Evolutionary conservation across 2,797 vertebrate genomes (phyloP).

Genomic region (Moxostoma hubbsi): DNA sequence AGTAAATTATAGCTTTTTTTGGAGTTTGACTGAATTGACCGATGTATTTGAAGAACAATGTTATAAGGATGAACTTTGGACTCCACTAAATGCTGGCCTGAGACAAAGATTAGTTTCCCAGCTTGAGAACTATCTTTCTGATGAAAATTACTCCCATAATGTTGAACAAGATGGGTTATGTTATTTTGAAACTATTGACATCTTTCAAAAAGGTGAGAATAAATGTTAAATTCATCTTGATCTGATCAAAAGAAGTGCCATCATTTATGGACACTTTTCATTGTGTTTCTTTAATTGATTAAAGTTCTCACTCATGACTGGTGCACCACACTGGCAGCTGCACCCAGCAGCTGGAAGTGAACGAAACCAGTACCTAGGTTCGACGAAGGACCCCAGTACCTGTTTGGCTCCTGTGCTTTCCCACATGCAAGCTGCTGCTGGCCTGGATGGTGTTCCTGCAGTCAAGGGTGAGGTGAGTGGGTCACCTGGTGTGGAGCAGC

Average conservation of each 20-base stretch:
- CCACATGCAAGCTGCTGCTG: slow-evolving; percentile 79
- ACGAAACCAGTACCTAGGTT: slow-evolving; percentile 81
- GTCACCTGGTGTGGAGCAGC: slow-evolving; percentile 30
- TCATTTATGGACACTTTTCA: not conserved
- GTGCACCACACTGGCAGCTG: slow-evolving; percentile 76
- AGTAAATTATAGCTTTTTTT: slow-evolving; percentile 16
- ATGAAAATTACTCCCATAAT: slow-evolving; percentile 76
- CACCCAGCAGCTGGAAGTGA: slow-evolving; percentile 78
- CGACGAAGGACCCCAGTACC: slow-evolving; percentile 73
- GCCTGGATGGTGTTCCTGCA: slow-evolving; percentile 61
- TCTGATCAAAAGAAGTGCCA: not conserved
- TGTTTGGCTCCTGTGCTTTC: slow-evolving; percentile 74
- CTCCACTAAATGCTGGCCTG: slow-evolving; percentile 63
- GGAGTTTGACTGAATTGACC: slow-evolving; percentile 53
- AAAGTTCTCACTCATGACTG: slow-evolving; percentile 81
- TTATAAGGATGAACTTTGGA: slow-evolving; percentile 55
- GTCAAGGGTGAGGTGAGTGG: slow-evolving; percentile 7
- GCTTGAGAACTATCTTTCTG: slow-evolving; percentile 77
- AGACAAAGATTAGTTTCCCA: slow-evolving; percentile 70
- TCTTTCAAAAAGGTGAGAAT: slow-evolving; percentile 85
- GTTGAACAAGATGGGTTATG: slow-evolving; percentile 80
- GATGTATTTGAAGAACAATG: slow-evolving; percentile 60
- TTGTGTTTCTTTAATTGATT: slow-evolving; percentile 68
- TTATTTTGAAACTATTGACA: slow-evolving; percentile 80
- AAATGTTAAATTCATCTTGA: slow-evolving; percentile 36